Evolutionary conservation across 2,888 invertebrate genomes (phyloP), one percentile per base, ranked within the genome.

Genomic region (Tipula confusa): DNA sequence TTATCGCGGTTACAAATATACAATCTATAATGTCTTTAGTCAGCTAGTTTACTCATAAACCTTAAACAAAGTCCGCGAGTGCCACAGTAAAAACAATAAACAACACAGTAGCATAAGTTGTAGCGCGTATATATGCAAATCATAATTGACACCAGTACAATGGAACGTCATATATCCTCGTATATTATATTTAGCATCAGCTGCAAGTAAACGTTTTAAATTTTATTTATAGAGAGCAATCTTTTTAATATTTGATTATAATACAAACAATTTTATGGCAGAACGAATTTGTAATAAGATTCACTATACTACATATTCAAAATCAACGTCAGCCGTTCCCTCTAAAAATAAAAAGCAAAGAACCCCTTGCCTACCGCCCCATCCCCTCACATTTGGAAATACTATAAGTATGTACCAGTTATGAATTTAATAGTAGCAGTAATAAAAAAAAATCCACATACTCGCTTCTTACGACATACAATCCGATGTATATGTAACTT

Each of bases 351-450:
- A 18, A 43, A 64, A 18, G 24, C 24, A 43, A 15, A 43, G 7
- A 43, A 43, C n/a, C 43, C 43, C 64, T 64, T n/a, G n/a, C n/a
- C n/a, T n/a, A n/a, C n/a, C 64, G 24, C 64, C 18, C 64, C 24
- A 43, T 13, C n/a, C n/a, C 64, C 9, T 24, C 18, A 18, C 24
- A 43, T 13, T 9, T 11, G 18, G 2, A 64, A 64, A 64, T 64
- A 18, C 4, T 43, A 43, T 64, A 64, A 64, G 64, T 24, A 64
- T 1, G 36, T 43, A 4, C 24, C 11, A 24, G 24, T 9, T 24
- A 64, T 64, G 64, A 64, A 64, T 64, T 64, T 64, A 64, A 64
- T 64, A 64, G 64, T 64, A 64, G 64, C 64, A 64, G 64, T 64
- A 64, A 64, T 64, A 64, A 64, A n/a, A n/a, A n/a, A n/a, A 64